A percentile compares a stretch with the other conserved stretches of the same genome.
Conservation (phyloP, 1,140 invertebrate species). For the Drosophila bifasciata region DNA sequence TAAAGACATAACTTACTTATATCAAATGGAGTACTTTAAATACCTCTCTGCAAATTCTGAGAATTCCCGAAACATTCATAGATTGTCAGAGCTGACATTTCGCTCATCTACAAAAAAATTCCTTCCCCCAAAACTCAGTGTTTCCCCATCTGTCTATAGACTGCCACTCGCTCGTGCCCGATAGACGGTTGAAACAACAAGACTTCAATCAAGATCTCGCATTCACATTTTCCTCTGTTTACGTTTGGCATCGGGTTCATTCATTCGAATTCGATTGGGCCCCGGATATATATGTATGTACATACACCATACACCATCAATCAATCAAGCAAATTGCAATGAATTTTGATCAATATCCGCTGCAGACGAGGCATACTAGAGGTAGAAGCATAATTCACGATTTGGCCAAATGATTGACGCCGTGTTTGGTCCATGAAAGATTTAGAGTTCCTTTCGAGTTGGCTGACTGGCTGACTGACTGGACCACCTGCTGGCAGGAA, state of each 20-base stretch:
- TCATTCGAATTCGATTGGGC: slow-evolving; percentile 56
- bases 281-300: slow-evolving; percentile 48
- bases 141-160: slow-evolving; percentile 10
- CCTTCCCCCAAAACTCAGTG: slow-evolving; percentile 11
- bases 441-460: slow-evolving; percentile 63
- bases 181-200: slow-evolving; percentile 45
- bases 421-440: slow-evolving; percentile 58
- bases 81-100: slow-evolving; percentile 24
- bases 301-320: slow-evolving; percentile 59
- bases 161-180: slow-evolving; percentile 25
- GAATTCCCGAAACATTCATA: too few relatives aligned
- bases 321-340: slow-evolving; percentile 73
- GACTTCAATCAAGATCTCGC: slow-evolving; percentile 49
- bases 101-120: neutral
- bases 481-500: slow-evolving; percentile 79
- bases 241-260: slow-evolving; percentile 48
- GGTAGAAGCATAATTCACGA: slow-evolving; percentile 58
- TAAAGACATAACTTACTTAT: too few relatives aligned
- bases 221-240: slow-evolving; percentile 61
- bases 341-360: slow-evolving; percentile 81
- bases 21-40: too few relatives aligned
- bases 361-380: slow-evolving; percentile 9
- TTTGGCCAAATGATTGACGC: slow-evolving; percentile 65
- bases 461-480: too few relatives aligned
- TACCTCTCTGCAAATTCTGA: too few relatives aligned